These are phyloP conservation scores for Lepus americanus DNA, from an alignment of 2,113 vertebrate genomes.

Conservation along the genomic window DNA sequence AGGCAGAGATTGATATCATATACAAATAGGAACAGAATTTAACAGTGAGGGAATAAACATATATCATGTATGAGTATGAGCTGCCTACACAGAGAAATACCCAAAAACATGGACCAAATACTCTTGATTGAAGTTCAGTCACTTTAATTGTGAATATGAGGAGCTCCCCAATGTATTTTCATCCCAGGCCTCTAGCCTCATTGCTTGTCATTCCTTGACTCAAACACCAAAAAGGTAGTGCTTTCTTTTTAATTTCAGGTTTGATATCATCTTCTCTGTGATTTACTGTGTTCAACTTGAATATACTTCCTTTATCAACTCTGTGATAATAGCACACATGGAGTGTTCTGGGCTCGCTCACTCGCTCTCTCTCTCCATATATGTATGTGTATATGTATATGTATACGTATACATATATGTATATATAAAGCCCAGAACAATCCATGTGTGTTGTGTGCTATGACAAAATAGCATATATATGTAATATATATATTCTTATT, in stretches of 20 bases:
- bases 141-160: neutral
- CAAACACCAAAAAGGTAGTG: neutral
- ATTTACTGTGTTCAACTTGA: neutral
- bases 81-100: too few relatives aligned
- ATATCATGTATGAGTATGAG: too few relatives aligned
- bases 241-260: neutral
- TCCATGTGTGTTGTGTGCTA: too few relatives aligned
- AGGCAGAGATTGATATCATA: too few relatives aligned
- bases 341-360: too few relatives aligned
- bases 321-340: neutral
- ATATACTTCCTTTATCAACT: neutral
- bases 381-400: too few relatives aligned
- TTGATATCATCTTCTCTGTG: neutral
- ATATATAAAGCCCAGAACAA: too few relatives aligned
- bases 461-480: too few relatives aligned
- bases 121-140: neutral
- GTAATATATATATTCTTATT: neutral
- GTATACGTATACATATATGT: too few relatives aligned
- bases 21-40: too few relatives aligned
- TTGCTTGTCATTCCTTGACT: neutral
- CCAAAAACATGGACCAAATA: neutral
- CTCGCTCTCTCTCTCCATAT: too few relatives aligned
- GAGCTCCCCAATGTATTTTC: neutral
- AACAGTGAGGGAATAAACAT: too few relatives aligned
- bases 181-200: neutral